Conservation (phyloP, 2,888 invertebrate genomes). For the Brachyptera risi region DNA sequence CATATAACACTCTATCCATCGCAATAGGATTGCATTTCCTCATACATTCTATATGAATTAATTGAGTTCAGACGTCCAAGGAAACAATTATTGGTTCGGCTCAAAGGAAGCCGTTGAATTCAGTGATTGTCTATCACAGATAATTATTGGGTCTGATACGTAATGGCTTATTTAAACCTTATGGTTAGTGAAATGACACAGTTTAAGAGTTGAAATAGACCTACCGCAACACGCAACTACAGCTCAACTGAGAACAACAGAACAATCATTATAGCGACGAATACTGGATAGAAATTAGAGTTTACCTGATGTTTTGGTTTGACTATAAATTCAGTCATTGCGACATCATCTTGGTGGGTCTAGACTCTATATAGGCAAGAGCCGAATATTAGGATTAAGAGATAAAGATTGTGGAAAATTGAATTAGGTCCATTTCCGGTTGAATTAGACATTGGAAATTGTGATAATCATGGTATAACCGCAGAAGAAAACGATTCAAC, state of each 20-base stretch:
- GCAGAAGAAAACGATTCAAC: no score
- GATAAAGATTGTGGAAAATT: no score
- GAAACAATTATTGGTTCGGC: background rate
- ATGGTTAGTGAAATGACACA: conserved; percentile 20
- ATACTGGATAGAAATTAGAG: no score
- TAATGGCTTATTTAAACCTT: background rate
- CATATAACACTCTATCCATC: no score
- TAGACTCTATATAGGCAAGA: no score
- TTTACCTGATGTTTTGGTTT: no score
- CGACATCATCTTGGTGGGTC: background rate
- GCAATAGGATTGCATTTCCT: no score
- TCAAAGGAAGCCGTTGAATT: conserved; percentile 15
- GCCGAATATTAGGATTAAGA: no score
- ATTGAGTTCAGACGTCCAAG: conserved; percentile 3
- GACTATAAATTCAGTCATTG: no score
- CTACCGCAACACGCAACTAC: conserved; percentile 22
- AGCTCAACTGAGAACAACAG: background rate
- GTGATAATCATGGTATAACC: no score
- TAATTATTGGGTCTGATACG: conserved; percentile 14
- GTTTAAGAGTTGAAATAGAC: conserved; percentile 2
- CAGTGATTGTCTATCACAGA: conserved; percentile 18
- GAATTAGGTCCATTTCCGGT: no score
- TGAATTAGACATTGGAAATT: no score
- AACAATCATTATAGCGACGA: background rate
- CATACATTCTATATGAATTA: background rate